A percentile compares a stretch with the other conserved stretches of the same genome.
Conservation (phyloP, 2,888 invertebrate species). For the Cheilosia urbana region DNA sequence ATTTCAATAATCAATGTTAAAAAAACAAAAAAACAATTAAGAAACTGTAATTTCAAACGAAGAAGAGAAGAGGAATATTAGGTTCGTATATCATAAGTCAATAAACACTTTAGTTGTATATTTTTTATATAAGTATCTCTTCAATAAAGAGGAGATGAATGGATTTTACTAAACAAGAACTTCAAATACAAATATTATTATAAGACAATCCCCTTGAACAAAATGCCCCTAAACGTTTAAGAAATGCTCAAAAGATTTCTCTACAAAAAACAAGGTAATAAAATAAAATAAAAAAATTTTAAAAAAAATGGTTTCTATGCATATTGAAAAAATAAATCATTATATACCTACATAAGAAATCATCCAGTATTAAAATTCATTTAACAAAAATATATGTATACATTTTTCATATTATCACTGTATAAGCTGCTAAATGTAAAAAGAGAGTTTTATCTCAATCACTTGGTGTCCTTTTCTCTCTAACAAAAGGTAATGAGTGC, state of each 20-base stretch:
- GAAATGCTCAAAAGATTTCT: conserved; percentile 60
- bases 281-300: conserved; percentile 56
- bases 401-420: conserved; percentile 47
- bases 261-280: conserved; percentile 60
- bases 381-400: conserved; percentile 20
- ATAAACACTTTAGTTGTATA: conserved; percentile 62
- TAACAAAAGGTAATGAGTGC: conserved; percentile 43
- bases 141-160: conserved; percentile 62
- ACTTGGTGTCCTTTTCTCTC: conserved; percentile 68
- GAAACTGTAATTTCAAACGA: conserved; percentile 84
- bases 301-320: conserved; percentile 60
- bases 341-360: conserved; percentile 47
- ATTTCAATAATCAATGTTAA: conserved; percentile 78
- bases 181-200: conserved; percentile 51
- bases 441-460: conserved; percentile 62
- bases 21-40: conserved; percentile 78
- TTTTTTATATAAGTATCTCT: conserved; percentile 66
- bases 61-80: conserved; percentile 35
- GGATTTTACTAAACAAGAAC: conserved; percentile 59
- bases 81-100: conserved; percentile 52
- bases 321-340: conserved; percentile 29
- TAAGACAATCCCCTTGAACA: conserved; percentile 80
- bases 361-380: conserved; percentile 62
- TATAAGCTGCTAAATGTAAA: conserved; percentile 50
- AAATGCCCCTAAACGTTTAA: conserved; percentile 48